These are phyloP conservation scores for Manis pentadactyla DNA, from an alignment of 2,797 vertebrate genomes.

Conservation along the genomic window DNA sequence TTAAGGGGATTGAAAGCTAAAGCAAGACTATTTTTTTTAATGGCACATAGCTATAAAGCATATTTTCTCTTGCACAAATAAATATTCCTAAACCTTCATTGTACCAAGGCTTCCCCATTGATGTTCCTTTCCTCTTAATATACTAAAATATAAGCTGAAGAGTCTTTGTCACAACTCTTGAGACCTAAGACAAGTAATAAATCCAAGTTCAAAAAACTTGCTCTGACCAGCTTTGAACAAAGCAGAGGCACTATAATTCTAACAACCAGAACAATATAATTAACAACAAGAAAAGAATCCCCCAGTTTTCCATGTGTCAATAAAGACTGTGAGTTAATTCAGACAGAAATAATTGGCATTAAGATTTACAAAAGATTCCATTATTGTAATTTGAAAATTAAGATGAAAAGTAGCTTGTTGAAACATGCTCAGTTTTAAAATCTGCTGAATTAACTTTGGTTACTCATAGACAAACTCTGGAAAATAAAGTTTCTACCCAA, in stretches of 20 bases:
- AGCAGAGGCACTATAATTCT: conserved; percentile 76
- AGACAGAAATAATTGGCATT: conserved; percentile 84
- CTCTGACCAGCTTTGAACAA: conserved; percentile 78
- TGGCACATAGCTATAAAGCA: not conserved
- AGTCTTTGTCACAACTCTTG: conserved; percentile 43
- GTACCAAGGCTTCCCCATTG: not conserved
- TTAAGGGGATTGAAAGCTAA: conserved; percentile 17
- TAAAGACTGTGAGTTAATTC: conserved; percentile 81
- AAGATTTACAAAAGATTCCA: conserved; percentile 81
- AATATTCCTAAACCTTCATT: not conserved
- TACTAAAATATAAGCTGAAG: not conserved
- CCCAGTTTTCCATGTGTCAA: conserved; percentile 69
- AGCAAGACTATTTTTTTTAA: not conserved
- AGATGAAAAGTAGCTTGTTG: conserved; percentile 81
- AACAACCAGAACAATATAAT: conserved; percentile 76
- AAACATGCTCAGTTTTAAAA: conserved; percentile 74
- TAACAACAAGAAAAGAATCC: conserved; percentile 71
- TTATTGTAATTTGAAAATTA: conserved; percentile 82
- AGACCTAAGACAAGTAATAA: conserved; percentile 49
- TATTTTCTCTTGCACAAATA: conserved; percentile 11
- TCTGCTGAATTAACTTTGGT: conserved; percentile 56
- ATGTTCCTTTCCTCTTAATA: not conserved
- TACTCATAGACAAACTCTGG: conserved; percentile 35
- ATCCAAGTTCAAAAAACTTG: conserved; percentile 79
- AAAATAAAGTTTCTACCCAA: conserved; percentile 27